Percentiles rank a stretch among this genome's conserved stretches.
Conservation (phyloP, 2,888 invertebrate species). For the Sphaerophoria rueppellii region DNA sequence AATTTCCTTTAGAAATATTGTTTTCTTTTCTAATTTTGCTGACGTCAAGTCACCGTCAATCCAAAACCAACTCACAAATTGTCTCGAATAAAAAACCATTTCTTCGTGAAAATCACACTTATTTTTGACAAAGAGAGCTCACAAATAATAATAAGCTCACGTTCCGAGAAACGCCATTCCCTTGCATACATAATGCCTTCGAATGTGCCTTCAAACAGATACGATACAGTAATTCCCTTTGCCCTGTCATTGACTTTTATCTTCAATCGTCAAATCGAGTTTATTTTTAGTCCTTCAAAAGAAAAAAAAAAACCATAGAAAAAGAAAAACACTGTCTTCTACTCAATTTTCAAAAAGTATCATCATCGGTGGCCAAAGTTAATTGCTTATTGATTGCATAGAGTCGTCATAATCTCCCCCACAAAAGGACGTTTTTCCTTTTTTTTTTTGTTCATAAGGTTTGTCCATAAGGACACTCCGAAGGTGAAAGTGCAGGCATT, state of each 20-base stretch:
- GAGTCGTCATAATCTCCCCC: slow-evolving; percentile 11
- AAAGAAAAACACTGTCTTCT: neutral
- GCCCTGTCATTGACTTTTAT: slow-evolving; percentile 19
- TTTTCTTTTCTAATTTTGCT: too few species aligned
- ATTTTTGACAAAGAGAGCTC: too few species aligned
- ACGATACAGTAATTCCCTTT: slow-evolving; percentile 1
- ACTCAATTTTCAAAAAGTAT: neutral
- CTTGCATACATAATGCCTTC: neutral
- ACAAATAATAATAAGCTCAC: neutral
- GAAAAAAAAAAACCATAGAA: neutral
- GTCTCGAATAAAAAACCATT: too few species aligned
- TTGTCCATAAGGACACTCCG: neutral
- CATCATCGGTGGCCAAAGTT: neutral
- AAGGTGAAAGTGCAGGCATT: slow-evolving; percentile 21
- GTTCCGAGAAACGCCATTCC: neutral
- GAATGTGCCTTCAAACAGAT: neutral
- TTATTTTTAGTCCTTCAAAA: slow-evolving; percentile 6
- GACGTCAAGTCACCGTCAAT: too few species aligned
- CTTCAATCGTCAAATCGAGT: slow-evolving; percentile 14
- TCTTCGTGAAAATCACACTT: too few species aligned
- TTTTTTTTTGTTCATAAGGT: neutral
- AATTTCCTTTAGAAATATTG: too few species aligned
- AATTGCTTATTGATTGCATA: slow-evolving; percentile 30
- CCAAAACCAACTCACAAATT: too few species aligned
- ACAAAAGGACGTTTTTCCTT: neutral